phyloP scores from a whole-genome alignment of 2,113 vertebrate genomes.

The Corapipo altera region DNA sequence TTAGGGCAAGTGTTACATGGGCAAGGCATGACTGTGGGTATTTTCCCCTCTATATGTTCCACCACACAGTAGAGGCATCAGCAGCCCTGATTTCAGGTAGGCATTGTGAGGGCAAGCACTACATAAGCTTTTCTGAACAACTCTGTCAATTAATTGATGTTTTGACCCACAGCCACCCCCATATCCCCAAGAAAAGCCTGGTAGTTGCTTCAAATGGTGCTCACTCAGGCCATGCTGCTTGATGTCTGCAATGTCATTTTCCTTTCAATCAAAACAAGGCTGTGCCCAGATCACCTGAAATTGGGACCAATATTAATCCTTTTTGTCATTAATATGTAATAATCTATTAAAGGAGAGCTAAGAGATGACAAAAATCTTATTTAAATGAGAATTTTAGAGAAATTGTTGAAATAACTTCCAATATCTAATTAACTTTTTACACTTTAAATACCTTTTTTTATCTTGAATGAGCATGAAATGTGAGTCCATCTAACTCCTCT shows the following conservation, averaged over 20 bases:
- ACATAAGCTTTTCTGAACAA: neutral
- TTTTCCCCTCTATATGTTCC: neutral
- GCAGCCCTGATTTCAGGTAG: too few species aligned
- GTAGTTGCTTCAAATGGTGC: neutral
- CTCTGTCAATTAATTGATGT: neutral
- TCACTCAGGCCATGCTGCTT: neutral
- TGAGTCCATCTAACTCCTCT: neutral
- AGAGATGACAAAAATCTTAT: neutral
- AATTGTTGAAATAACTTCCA: neutral
- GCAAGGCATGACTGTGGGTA: neutral
- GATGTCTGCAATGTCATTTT: neutral
- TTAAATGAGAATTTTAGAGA: neutral
- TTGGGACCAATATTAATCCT: neutral
- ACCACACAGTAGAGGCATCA: neutral
- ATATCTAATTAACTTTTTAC: neutral
- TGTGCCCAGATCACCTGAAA: neutral
- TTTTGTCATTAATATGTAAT: neutral
- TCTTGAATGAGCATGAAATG: neutral
- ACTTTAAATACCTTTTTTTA: neutral
- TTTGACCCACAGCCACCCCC: neutral
- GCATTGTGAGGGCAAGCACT: neutral
- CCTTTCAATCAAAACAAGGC: neutral
- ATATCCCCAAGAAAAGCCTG: neutral
- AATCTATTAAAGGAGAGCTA: neutral
- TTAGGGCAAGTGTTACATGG: neutral